Evolutionary conservation across 2,113 vertebrate species (phyloP).

Genomic region (Tetrax tetrax): DNA sequence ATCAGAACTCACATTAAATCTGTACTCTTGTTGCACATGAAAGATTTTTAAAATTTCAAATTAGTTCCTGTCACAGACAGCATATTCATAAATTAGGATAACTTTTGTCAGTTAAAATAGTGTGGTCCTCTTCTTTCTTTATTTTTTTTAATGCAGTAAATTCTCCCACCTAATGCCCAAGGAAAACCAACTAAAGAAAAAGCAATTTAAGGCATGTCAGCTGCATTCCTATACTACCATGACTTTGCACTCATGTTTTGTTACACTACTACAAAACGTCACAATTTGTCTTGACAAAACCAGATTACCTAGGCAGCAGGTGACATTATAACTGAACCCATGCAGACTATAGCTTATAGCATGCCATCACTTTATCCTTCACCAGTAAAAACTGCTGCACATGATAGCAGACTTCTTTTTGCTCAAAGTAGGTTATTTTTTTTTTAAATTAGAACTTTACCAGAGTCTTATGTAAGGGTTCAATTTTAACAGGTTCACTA

Average conservation of each 20-base stretch:
- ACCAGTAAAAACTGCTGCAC: background rate
- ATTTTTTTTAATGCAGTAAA: background rate
- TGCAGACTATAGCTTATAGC: background rate
- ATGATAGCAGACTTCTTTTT: background rate
- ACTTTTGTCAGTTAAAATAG: background rate
- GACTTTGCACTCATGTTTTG: background rate
- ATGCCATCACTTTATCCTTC: background rate
- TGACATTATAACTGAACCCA: background rate
- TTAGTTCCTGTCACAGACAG: background rate
- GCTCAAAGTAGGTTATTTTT: background rate
- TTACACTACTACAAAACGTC: background rate
- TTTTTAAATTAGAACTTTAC: background rate
- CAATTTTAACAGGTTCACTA: background rate
- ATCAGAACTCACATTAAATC: slow-evolving; percentile 56
- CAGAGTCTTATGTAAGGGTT: background rate
- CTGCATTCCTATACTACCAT: background rate
- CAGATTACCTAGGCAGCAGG: background rate
- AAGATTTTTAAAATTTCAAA: slow-evolving; percentile 12
- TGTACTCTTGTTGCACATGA: background rate
- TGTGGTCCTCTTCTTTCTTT: background rate
- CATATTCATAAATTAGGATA: background rate
- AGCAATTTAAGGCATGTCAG: background rate
- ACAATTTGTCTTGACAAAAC: background rate
- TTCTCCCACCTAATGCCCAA: background rate
- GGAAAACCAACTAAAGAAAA: background rate